Percentiles rank a stretch among this genome's conserved stretches.
These are phyloP conservation scores for Seriola rivoliana DNA, from an alignment of 2,113 vertebrate species.

Conservation along the genomic window DNA sequence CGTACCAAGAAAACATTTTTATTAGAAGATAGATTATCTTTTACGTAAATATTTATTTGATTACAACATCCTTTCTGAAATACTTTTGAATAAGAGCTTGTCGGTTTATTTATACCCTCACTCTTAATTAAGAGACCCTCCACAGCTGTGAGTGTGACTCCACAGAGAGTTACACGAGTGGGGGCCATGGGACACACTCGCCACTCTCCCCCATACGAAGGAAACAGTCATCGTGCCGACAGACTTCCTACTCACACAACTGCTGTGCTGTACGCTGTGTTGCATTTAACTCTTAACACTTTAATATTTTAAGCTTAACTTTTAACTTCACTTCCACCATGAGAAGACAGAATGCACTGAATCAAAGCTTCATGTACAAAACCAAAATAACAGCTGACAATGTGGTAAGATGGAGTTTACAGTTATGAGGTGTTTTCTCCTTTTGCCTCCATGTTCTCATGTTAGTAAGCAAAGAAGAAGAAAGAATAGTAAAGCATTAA, in stretches of 20 bases:
- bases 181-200: slow-evolving; percentile 9
- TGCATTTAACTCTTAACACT: not conserved
- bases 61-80: too few relatives aligned
- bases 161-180: too few relatives aligned
- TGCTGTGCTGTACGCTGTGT: not conserved
- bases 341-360: not conserved
- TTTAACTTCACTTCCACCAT: not conserved
- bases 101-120: too few relatives aligned
- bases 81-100: too few relatives aligned
- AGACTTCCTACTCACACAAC: slow-evolving; percentile 6
- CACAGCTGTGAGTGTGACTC: too few relatives aligned
- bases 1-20: too few relatives aligned
- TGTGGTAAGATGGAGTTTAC: not conserved
- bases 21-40: too few relatives aligned
- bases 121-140: too few relatives aligned
- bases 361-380: not conserved
- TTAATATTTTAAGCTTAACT: not conserved
- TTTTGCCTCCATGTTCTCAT: not conserved
- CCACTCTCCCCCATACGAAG: not conserved
- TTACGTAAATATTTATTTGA: too few relatives aligned
- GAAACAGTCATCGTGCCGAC: not conserved
- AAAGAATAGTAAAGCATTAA: too few relatives aligned
- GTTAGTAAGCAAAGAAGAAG: too few relatives aligned
- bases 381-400: not conserved
- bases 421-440: not conserved